Percentiles rank a stretch among this genome's conserved stretches.
Conservation (phyloP, 2,797 vertebrate species). For the Periparus ater region DNA sequence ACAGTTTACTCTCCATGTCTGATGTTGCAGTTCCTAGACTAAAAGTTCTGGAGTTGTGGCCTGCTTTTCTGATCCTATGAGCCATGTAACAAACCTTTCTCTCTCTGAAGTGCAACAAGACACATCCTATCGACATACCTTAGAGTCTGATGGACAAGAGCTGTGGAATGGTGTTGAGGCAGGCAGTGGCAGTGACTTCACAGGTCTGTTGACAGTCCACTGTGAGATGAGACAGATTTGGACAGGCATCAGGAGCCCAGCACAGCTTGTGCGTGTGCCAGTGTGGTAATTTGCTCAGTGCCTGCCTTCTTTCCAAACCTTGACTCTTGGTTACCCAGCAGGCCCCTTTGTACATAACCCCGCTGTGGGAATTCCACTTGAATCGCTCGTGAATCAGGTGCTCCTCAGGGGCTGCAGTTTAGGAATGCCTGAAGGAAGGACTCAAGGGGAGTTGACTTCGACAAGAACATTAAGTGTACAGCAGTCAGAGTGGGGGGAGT, state of each 20-base stretch:
- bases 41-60: not conserved
- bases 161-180: not conserved
- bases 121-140: rapidly evolving
- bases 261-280: not conserved
- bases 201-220: not conserved
- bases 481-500: not conserved
- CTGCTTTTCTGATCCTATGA: not conserved
- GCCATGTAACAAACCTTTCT: not conserved
- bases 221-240: not conserved
- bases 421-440: not conserved
- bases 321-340: not conserved
- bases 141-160: not conserved
- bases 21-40: not conserved
- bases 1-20: not conserved
- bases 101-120: not conserved
- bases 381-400: not conserved
- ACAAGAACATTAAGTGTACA: not conserved
- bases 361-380: not conserved
- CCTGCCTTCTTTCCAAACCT: not conserved
- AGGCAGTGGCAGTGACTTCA: not conserved
- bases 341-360: not conserved
- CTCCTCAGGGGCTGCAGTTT: not conserved
- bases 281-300: not conserved
- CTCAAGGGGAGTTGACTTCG: not conserved
- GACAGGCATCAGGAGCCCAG: not conserved